Base-by-base conservation (phyloP, 2,797 vertebrate species). In the Lacerta viridis region DNA sequence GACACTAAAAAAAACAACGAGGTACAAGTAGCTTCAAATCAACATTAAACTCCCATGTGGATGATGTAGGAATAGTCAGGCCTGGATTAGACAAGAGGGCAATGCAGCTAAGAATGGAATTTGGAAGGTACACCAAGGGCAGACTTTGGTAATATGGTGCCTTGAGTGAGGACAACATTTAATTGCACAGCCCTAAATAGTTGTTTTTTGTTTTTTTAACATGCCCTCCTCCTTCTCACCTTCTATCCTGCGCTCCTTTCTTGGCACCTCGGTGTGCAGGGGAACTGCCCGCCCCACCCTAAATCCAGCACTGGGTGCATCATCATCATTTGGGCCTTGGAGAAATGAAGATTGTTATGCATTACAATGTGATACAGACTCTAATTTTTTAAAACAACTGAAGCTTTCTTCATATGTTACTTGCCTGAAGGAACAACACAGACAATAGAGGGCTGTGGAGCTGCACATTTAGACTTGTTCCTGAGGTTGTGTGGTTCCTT, bases 61-160 rank as follows among this genome's bases (percentile, higher is more conserved):
- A 61, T 61, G 59, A 23, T 18, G 10, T 68, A 79, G 59, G 17
- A 36, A 13, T 9, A 10, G n/a, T 46, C 13, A 55, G 29, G 29
- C 39, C 59, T 76, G 46, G 46, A 33, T 25, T 5, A 11, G 18
- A 46, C 15, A 3, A 20, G 33, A 76, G 33, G 23, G 3, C 50
- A n/a, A 80, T 33, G 68, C 1, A 33, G 33, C 75, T 9, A 74
- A 86, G 74, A 91, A 88, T 5, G 72, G 41, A 75, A 46, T 41
- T 59, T 29, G 5, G 39, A 27, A 91, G 83, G 86, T 5, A 18
- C 7, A 10, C 66, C 46, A 50, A 50, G 50, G 50, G 50, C 3
- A 55, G 50, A 55, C 13, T 55, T 15, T 4, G 50, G 13, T 55
- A 55, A 55, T 55, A 55, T 15, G 50, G 50, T 55, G 3, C 50